Conservation (phyloP, 2,113 vertebrate genomes). For the Zosterops japonicus region DNA sequence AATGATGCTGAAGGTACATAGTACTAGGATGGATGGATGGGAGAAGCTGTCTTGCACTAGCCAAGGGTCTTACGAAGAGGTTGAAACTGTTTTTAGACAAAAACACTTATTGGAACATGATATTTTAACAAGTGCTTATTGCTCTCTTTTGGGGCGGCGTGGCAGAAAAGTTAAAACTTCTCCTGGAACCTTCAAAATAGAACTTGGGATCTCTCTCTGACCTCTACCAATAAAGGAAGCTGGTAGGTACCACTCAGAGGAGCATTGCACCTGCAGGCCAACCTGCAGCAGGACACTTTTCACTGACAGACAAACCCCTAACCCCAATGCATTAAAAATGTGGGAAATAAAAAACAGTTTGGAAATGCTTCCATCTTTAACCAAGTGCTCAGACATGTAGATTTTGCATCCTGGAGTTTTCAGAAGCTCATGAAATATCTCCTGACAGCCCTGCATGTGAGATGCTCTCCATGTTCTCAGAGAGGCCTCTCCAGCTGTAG, state of each 20-base stretch:
- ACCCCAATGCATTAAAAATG: not conserved
- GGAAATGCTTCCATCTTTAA: not conserved
- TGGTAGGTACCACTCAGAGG: not conserved
- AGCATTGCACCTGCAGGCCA: not conserved
- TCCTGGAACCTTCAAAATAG: not conserved
- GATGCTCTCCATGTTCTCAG: not conserved
- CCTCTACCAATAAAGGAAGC: not conserved
- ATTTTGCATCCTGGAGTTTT: not conserved
- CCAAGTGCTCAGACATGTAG: not conserved
- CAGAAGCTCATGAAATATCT: not conserved
- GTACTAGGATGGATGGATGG: not conserved
- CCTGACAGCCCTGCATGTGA: not conserved
- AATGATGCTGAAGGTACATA: not conserved
- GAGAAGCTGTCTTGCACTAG: not conserved
- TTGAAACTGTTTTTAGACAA: not conserved
- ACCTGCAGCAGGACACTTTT: not conserved
- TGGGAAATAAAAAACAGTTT: not conserved
- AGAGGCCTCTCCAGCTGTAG: not conserved
- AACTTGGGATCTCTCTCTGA: not conserved
- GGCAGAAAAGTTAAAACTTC: not conserved
- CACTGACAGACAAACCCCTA: not conserved
- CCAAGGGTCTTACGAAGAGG: not conserved
- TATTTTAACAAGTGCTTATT: not conserved
- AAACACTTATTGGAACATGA: rapidly evolving
- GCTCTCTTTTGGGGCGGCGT: not conserved